Percentiles rank a stretch among this genome's conserved stretches.
Conservation (phyloP, 2,888 invertebrate genomes). For the Steinernema hermaphroditum region DNA sequence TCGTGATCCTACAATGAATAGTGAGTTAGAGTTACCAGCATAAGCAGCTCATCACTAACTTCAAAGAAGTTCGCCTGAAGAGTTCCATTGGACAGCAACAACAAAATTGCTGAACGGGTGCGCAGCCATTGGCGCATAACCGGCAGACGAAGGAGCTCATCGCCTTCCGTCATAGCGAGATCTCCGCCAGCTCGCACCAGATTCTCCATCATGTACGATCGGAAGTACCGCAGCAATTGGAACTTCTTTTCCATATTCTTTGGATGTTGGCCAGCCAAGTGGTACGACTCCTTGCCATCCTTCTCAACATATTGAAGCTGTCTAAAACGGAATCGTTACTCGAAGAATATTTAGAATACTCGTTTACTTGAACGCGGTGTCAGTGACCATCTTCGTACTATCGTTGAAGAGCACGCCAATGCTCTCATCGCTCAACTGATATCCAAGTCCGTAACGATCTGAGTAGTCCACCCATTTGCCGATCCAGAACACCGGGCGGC, state of each 20-base stretch:
- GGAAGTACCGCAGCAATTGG: constrained; percentile 91
- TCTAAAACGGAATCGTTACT: constrained; percentile 69
- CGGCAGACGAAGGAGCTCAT: constrained; percentile 87
- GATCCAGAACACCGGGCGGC: constrained; percentile 93
- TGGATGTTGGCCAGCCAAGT: constrained; percentile 81
- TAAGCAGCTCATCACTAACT: constrained; percentile 38
- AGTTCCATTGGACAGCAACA: constrained; percentile 93
- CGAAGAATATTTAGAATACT: constrained; percentile 22
- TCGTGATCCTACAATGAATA: constrained; percentile 77
- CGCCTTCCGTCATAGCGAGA: constrained; percentile 79
- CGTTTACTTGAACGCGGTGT: constrained; percentile 85
- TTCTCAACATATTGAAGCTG: constrained; percentile 95
- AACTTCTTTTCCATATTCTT: constrained; percentile 74
- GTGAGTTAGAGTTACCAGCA: background rate
- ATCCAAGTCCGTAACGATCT: constrained; percentile 98
- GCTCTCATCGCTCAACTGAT: constrained; percentile 93
- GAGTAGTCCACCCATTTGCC: constrained; percentile 99
- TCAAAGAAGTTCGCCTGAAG: constrained; percentile 65
- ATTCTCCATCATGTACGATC: constrained; percentile 96
- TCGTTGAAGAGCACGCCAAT: constrained; percentile 98
- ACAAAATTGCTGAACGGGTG: constrained; percentile 89
- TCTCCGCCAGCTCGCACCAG: constrained; percentile 78
- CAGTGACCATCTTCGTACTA: constrained; percentile 87
- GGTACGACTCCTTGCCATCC: constrained; percentile 85
- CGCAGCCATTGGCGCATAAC: constrained; percentile 95